A percentile compares a stretch with the other conserved stretches of the same genome.
Conservation (phyloP, 2,888 invertebrate species). For the Xestobium rufovillosum region DNA sequence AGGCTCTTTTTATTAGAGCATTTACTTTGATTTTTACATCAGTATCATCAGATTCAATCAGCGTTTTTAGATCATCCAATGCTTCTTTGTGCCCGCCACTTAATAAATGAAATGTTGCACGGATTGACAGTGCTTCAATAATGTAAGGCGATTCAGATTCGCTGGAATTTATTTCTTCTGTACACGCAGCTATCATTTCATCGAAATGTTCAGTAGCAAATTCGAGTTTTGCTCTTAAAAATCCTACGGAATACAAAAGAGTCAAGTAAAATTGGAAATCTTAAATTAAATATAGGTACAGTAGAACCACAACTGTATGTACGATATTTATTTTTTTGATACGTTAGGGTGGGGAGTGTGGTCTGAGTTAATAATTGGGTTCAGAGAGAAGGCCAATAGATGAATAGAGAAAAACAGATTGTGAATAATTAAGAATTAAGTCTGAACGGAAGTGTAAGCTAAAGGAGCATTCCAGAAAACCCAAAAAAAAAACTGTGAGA, state of each 20-base stretch:
- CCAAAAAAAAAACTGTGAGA: no score
- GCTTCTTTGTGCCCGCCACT: conserved; percentile 69
- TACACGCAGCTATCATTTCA: conserved; percentile 69
- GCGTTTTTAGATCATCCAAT: conserved; percentile 60
- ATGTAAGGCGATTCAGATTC: conserved; percentile 54
- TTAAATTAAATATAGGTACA: no score
- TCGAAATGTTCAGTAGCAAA: conserved; percentile 67
- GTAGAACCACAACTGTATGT: no score
- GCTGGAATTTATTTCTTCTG: conserved; percentile 63
- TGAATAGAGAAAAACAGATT: no score
- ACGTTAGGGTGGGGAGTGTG: background rate
- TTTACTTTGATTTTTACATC: conserved; percentile 64
- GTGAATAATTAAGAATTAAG: no score
- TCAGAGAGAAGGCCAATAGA: no score
- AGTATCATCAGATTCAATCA: conserved; percentile 59
- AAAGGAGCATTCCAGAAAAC: no score
- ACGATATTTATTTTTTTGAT: no score
- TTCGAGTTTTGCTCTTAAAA: conserved; percentile 62
- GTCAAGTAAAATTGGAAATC: no score
- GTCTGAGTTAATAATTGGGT: no score
- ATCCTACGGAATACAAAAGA: no score
- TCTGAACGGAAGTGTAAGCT: no score
- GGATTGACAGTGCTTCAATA: conserved; percentile 67
- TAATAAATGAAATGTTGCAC: conserved; percentile 77
- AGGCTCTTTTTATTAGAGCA: conserved; percentile 82